These are phyloP conservation scores for Suncus etruscus DNA, from an alignment of 2,113 vertebrate genomes.

Conservation along the genomic window DNA sequence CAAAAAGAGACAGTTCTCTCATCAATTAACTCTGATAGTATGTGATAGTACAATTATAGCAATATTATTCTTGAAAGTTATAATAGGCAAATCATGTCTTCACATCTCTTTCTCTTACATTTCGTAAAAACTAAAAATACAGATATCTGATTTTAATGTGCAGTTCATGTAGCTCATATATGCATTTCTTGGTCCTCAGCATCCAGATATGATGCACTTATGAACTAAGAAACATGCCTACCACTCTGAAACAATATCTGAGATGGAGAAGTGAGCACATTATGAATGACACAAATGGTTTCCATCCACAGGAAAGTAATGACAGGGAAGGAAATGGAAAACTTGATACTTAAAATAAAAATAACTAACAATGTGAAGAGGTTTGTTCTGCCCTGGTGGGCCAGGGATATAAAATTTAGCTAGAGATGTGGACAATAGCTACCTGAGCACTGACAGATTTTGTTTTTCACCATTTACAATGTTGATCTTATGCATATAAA, in stretches of 20 bases:
- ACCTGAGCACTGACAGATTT: slow-evolving; percentile 79
- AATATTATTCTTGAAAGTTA: slow-evolving; percentile 30
- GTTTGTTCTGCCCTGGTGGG: slow-evolving; percentile 79
- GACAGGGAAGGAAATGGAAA: slow-evolving; percentile 84
- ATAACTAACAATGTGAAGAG: slow-evolving; percentile 75
- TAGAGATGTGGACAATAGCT: slow-evolving; percentile 73
- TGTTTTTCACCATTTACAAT: slow-evolving; percentile 74
- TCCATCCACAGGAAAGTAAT: slow-evolving; percentile 76
- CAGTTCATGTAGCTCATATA: slow-evolving; percentile 25
- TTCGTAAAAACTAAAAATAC: slow-evolving; percentile 61
- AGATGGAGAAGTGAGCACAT: slow-evolving; percentile 80
- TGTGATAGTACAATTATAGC: slow-evolving; percentile 48
- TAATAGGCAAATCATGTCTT: slow-evolving; percentile 7
- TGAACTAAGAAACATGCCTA: slow-evolving; percentile 71
- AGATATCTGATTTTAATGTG: slow-evolving; percentile 53
- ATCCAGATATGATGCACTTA: slow-evolving; percentile 68
- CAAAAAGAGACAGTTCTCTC: slow-evolving; percentile 22
- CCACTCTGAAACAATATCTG: slow-evolving; percentile 75
- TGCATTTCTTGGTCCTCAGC: slow-evolving; percentile 56
- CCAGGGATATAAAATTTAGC: slow-evolving; percentile 82
- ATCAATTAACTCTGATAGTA: slow-evolving; percentile 12
- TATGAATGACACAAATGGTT: slow-evolving; percentile 84
- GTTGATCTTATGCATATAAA: slow-evolving; percentile 81
- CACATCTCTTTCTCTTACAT: slow-evolving; percentile 11
- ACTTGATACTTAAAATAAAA: slow-evolving; percentile 82